Percentiles rank a stretch among this genome's conserved stretches.
Evolutionary conservation across 2,797 vertebrate species (phyloP).

Genomic region (Acanthopagrus latus): DNA sequence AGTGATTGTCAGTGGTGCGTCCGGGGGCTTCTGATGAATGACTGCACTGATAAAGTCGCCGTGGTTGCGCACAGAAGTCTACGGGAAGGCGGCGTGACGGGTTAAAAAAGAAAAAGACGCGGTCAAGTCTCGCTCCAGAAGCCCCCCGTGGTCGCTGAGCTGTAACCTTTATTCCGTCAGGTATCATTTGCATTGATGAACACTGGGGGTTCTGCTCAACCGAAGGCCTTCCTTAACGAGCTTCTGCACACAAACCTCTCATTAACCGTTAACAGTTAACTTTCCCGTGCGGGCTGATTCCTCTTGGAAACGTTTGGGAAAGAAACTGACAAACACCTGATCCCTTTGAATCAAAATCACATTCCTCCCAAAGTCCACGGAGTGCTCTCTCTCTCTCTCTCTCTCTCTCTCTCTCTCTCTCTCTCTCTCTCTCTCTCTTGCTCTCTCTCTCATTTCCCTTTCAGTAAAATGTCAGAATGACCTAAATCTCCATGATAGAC

Average conservation of each 20-base stretch:
- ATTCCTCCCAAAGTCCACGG: background rate
- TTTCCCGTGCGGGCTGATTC: background rate
- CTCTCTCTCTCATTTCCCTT: background rate
- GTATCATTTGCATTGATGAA: conserved; percentile 41
- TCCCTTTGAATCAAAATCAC: background rate
- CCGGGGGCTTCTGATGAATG: conserved; percentile 53
- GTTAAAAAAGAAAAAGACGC: background rate
- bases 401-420: too few relatives aligned
- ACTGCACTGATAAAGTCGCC: conserved; percentile 21
- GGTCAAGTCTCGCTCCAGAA: background rate
- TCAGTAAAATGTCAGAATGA: background rate
- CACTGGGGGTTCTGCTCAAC: conserved; percentile 8
- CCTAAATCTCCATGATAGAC: background rate
- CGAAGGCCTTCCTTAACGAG: conserved; percentile 16
- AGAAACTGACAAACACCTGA: background rate
- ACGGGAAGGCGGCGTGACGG: background rate
- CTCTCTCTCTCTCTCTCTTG: too few relatives aligned
- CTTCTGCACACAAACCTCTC: background rate
- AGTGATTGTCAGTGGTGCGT: conserved; percentile 46
- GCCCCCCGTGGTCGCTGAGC: background rate
- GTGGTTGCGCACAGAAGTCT: conserved; percentile 13
- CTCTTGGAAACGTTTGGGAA: background rate
- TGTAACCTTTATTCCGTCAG: conserved; percentile 6
- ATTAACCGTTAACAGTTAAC: background rate
- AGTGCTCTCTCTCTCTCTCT: background rate